Percentiles rank a stretch among this genome's conserved stretches.
These are phyloP conservation scores for Varanus salvator DNA, from an alignment of 2,113 vertebrate genomes.

Conservation along the genomic window DNA sequence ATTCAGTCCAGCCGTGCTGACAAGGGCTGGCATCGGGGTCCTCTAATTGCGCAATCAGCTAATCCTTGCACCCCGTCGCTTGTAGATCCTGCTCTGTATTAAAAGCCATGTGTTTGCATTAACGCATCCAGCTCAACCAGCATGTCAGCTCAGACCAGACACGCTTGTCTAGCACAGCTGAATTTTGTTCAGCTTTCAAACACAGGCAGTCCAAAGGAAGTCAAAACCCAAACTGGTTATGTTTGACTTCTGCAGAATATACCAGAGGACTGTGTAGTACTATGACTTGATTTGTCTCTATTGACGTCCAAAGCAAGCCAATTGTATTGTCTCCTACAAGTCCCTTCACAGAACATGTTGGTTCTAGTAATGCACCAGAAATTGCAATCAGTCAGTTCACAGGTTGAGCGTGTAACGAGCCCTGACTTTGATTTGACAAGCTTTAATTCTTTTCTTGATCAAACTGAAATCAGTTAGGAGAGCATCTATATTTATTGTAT, in stretches of 20 bases:
- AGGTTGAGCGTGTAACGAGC: background rate
- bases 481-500: background rate
- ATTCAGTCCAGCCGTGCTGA: constrained; percentile 22
- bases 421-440: background rate
- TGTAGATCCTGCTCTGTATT: background rate
- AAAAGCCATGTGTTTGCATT: background rate
- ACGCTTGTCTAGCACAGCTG: background rate
- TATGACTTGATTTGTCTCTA: background rate
- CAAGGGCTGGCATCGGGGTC: constrained; percentile 4
- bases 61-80: constrained; percentile 1
- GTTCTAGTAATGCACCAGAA: background rate
- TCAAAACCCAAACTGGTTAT: background rate
- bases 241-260: background rate
- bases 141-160: background rate
- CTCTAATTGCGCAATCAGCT: constrained; percentile 29
- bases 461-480: background rate
- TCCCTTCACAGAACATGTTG: background rate
- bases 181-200: background rate
- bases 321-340: background rate
- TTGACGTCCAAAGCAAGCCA: background rate
- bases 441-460: background rate
- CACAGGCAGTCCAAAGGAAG: background rate
- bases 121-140: background rate
- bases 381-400: background rate
- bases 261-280: background rate